Conservation (phyloP, 2,797 vertebrate species). For the Cyclopterus lumpus region DNA sequence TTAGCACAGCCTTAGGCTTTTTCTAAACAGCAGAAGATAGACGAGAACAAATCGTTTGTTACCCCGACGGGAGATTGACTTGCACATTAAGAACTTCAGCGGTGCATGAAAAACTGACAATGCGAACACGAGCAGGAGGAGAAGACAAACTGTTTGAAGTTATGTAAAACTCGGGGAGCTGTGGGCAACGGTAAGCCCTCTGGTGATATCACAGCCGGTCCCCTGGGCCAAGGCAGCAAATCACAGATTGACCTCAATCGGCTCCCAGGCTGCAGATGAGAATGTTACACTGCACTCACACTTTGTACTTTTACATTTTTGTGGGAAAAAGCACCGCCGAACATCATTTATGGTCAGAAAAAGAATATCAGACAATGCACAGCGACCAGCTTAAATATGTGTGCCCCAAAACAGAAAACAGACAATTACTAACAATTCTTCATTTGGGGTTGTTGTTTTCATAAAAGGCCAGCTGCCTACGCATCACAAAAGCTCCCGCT, state of each 20-base stretch:
- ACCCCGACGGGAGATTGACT: constrained; percentile 10
- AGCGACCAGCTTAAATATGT: constrained; percentile 1
- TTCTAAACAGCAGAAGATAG: constrained; percentile 31
- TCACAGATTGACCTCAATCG: constrained; percentile 82
- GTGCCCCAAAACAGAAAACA: constrained; percentile 7
- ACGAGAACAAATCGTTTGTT: constrained; percentile 31
- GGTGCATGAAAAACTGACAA: constrained; percentile 22
- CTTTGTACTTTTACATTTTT: constrained; percentile 37
- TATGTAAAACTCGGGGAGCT: constrained; percentile 47
- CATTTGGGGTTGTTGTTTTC: constrained; percentile 27
- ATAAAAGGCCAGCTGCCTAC: constrained; percentile 23
- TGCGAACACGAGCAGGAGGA: constrained; percentile 26
- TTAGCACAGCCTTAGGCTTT: background rate
- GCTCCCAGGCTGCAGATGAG: constrained; percentile 57
- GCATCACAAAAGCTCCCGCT: background rate
- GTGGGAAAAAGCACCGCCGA: constrained; percentile 17
- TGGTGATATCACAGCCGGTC: constrained; percentile 59
- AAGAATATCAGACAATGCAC: constrained; percentile 33
- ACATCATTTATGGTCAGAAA: constrained; percentile 5
- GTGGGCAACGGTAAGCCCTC: constrained; percentile 56
- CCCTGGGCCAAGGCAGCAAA: constrained; percentile 66
- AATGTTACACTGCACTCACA: constrained; percentile 31
- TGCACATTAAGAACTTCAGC: constrained; percentile 33
- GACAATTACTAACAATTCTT: constrained; percentile 1
- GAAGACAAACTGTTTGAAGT: constrained; percentile 54